Evolutionary conservation across 2,797 vertebrate species (phyloP).

Genomic region (Tangara arthus): DNA sequence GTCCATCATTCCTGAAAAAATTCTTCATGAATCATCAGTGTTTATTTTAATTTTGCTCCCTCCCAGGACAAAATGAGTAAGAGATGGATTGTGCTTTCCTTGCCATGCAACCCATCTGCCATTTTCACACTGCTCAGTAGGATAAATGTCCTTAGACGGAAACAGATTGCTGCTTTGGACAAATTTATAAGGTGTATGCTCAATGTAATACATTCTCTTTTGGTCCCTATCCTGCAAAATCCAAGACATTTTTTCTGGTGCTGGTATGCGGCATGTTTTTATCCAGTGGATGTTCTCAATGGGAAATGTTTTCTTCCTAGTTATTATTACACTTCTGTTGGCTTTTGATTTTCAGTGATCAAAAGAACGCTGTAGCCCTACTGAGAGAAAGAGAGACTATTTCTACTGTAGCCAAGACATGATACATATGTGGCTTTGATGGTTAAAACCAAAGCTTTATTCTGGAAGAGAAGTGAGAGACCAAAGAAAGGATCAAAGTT

Average conservation of each 20-base stretch:
- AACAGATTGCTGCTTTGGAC: not conserved
- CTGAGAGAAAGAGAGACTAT: not conserved
- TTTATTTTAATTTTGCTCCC: not conserved
- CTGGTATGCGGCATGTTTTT: not conserved
- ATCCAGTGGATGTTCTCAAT: not conserved
- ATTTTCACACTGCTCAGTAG: not conserved
- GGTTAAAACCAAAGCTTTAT: not conserved
- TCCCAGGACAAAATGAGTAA: not conserved
- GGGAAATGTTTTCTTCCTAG: not conserved
- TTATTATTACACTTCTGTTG: not conserved
- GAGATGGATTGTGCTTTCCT: not conserved
- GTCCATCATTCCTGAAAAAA: not conserved
- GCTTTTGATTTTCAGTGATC: conserved; percentile 34
- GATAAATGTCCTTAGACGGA: not conserved
- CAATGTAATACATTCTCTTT: not conserved
- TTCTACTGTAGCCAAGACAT: not conserved
- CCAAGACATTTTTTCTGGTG: not conserved
- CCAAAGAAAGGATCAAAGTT: conserved; percentile 37
- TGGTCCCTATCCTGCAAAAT: not conserved
- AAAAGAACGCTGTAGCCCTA: not conserved
- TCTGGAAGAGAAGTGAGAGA: not conserved
- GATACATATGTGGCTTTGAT: conserved; percentile 12
- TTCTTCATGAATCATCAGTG: not conserved
- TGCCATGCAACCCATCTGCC: not conserved
- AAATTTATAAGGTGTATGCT: not conserved